Base-by-base conservation (phyloP, 2,113 vertebrate species). In the Neofelis nebulosa region DNA sequence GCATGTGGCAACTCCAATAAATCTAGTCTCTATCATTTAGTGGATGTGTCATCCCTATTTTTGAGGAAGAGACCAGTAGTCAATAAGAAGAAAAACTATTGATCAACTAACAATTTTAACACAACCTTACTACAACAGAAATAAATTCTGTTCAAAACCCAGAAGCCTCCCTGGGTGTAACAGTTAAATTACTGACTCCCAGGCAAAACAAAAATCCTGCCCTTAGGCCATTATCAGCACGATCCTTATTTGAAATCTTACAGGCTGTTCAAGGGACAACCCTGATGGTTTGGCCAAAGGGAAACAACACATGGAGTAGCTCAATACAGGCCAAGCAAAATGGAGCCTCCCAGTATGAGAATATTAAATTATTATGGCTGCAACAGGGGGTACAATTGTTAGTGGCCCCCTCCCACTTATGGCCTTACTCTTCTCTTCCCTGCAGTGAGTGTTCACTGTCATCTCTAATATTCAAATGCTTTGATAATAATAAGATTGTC, bases 401-500 rank as follows among this genome's bases (percentile, higher is more conserved):
- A 98, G 95, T 19, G 93, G 92, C 94, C 97, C 82, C 97, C 98
- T 98, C 97, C 97, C 87, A 97, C 95, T 97, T 96, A 96, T 12
- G 86, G 93, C 89, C 98, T 80, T 83, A 93, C 84, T 96, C 78
- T 12, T 87, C 29, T 98, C 96, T 95, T 98, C 98, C 98, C 98
- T 78, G 97, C 95, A 0, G 86, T 69, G 98, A 98, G 96, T 94
- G 94, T 63, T 97, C 94, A 92, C 73, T 98, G 98, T 98, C 98
- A 96, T 55, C 97, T 73, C 94, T 98, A 95, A 98, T 98, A 98
- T 96, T 97, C 93, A 95, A 97, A 97, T 83, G 95, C 98, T 99
- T 99, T 99, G 98, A 98, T 99, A 98, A 98, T 91, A 97, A 97
- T 74, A 98, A 97, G 92, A 98, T 94, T 99, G 98, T 98, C 98